Conservation (phyloP, 2,797 vertebrate species). For the Pseudochaenichthys georgianus region DNA sequence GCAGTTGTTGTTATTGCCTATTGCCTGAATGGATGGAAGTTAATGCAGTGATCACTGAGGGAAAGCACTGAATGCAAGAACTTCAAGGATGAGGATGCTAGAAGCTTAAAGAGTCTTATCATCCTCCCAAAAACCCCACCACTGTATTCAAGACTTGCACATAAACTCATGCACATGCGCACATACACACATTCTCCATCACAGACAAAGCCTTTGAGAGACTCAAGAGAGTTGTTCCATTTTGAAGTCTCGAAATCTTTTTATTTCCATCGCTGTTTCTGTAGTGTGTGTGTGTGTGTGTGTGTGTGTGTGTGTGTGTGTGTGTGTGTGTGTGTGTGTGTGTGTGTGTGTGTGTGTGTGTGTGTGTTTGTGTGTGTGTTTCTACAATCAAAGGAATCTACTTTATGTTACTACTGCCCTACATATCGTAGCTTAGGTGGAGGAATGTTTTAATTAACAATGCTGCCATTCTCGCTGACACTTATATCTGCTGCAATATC, state of each 20-base stretch:
- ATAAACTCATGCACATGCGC: slow-evolving; percentile 21
- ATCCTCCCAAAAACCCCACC: slow-evolving; percentile 36
- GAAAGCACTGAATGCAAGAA: slow-evolving; percentile 41
- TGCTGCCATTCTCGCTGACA: slow-evolving; percentile 55
- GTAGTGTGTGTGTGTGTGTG: background rate
- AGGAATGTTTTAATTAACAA: slow-evolving; percentile 67
- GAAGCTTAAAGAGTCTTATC: slow-evolving; percentile 50
- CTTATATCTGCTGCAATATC: slow-evolving; percentile 48
- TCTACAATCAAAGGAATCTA: slow-evolving; percentile 56
- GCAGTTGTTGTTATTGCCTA: slow-evolving; percentile 37
- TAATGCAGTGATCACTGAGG: slow-evolving; percentile 53
- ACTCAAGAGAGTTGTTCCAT: slow-evolving; percentile 65
- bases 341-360: slow-evolving; percentile 22
- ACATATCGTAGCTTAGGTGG: slow-evolving; percentile 58
- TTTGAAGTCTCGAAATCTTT: slow-evolving; percentile 48
- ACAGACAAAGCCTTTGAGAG: slow-evolving; percentile 61
- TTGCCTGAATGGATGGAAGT: slow-evolving; percentile 47
- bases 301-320: slow-evolving; percentile 21
- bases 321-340: background rate
- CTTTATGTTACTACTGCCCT: slow-evolving; percentile 61
- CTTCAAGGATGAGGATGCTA: slow-evolving; percentile 51
- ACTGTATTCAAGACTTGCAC: slow-evolving; percentile 43
- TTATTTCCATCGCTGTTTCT: slow-evolving; percentile 47
- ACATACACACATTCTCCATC: slow-evolving; percentile 32
- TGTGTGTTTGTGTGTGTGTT: too few relatives aligned